A percentile compares a stretch with the other conserved stretches of the same genome.
Evolutionary conservation across 1,140 invertebrate species (phyloP).

Genomic region (Polypedilum vanderplanki): DNA sequence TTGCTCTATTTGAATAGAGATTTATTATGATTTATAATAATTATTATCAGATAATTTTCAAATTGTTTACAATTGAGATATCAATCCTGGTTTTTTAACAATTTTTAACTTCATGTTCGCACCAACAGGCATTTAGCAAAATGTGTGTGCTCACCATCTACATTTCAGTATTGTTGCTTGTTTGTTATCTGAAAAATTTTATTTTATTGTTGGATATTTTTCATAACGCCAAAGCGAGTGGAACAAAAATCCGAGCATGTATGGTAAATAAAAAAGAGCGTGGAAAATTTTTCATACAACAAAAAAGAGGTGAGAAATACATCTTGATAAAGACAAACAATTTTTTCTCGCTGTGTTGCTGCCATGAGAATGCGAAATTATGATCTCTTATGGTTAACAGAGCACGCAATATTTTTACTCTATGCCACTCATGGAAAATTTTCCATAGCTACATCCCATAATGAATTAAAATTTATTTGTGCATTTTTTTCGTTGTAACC

Average conservation of each 20-base stretch:
- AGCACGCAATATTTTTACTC: neutral
- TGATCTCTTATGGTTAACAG: neutral
- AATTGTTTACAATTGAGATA: too few relatives aligned
- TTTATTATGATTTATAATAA: too few relatives aligned
- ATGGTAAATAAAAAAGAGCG: neutral
- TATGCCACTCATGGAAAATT: neutral
- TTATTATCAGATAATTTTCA: too few relatives aligned
- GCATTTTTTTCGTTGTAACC: neutral
- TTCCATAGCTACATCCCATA: neutral
- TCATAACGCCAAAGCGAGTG: neutral
- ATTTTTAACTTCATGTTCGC: too few relatives aligned
- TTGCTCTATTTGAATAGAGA: too few relatives aligned
- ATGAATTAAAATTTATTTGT: constrained; percentile 16
- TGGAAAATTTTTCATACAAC: neutral
- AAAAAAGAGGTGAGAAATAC: neutral
- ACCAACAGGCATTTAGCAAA: too few relatives aligned
- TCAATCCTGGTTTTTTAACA: too few relatives aligned
- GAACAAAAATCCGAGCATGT: neutral
- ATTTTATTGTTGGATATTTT: neutral
- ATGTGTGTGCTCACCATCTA: too few relatives aligned
- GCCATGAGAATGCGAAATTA: neutral
- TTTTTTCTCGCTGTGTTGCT: neutral
- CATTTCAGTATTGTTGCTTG: neutral
- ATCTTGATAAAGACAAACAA: neutral
- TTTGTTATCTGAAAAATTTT: neutral